These are phyloP conservation scores for Herpetotheres cachinnans DNA, from an alignment of 2,113 vertebrate genomes.

Conservation along the genomic window DNA sequence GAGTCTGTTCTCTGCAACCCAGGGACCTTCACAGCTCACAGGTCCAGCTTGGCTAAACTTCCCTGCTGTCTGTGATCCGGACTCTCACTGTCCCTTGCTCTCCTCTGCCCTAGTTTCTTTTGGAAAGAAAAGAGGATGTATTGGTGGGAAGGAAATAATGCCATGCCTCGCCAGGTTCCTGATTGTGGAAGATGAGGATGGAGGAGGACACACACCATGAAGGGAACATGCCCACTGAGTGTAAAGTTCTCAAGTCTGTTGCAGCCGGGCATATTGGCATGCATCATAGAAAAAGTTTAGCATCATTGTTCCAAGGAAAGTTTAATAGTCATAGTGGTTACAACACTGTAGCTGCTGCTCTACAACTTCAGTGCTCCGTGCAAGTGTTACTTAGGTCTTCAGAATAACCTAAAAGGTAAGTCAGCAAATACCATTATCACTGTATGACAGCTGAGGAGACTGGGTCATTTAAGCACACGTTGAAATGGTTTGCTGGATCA, in stretches of 20 bases:
- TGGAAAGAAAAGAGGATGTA: not conserved
- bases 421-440: not conserved
- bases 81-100: not conserved
- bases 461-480: not conserved
- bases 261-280: not conserved
- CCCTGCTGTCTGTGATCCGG: not conserved
- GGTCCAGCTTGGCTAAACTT: not conserved
- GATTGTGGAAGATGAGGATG: not conserved
- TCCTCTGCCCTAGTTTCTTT: not conserved
- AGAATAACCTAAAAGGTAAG: not conserved
- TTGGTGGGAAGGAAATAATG: not conserved
- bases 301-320: not conserved
- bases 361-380: not conserved
- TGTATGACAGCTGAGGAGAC: not conserved
- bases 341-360: not conserved
- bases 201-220: not conserved
- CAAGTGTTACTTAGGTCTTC: not conserved
- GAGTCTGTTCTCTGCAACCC: not conserved
- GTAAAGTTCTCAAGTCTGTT: not conserved
- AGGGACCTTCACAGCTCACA: not conserved
- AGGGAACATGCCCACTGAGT: not conserved
- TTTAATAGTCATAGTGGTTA: not conserved
- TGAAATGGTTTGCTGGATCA: not conserved
- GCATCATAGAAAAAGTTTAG: not conserved
- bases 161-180: not conserved